Evolutionary conservation across 2,113 vertebrate genomes (phyloP).

Genomic region (Myodes glareolus): DNA sequence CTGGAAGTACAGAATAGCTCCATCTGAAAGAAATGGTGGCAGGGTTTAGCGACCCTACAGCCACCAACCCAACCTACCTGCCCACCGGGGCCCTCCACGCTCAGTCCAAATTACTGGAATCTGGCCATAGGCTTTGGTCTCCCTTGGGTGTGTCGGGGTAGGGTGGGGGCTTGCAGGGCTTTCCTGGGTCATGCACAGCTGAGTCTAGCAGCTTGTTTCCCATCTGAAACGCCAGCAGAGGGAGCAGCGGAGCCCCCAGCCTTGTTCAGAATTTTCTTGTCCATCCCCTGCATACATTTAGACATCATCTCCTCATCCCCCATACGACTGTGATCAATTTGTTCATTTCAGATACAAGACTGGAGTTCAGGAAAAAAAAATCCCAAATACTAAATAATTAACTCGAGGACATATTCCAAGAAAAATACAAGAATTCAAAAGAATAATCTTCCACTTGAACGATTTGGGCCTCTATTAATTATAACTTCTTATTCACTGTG

Average conservation of each 20-base stretch:
- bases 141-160: background rate
- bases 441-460: conserved; percentile 80
- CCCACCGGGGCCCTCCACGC: background rate
- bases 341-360: conserved; percentile 67
- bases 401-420: conserved; percentile 80
- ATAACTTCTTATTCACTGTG: conserved; percentile 78
- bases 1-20: background rate
- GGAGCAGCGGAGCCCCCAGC: conserved; percentile 24
- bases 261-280: conserved; percentile 54
- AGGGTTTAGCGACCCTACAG: background rate
- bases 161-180: background rate
- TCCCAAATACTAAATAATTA: conserved; percentile 78
- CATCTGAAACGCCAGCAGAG: conserved; percentile 36
- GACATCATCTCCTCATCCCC: background rate
- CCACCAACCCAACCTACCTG: fast-evolving
- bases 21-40: background rate
- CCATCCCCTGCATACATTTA: conserved; percentile 27
- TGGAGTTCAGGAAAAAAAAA: background rate
- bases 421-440: conserved; percentile 79
- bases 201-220: background rate
- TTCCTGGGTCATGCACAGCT: background rate
- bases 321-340: conserved; percentile 63
- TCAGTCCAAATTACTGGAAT: background rate
- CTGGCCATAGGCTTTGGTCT: background rate
- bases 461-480: conserved; percentile 77